Evolutionary conservation across 2,888 invertebrate species (phyloP).

Genomic region (Eristalinus sepulchralis): DNA sequence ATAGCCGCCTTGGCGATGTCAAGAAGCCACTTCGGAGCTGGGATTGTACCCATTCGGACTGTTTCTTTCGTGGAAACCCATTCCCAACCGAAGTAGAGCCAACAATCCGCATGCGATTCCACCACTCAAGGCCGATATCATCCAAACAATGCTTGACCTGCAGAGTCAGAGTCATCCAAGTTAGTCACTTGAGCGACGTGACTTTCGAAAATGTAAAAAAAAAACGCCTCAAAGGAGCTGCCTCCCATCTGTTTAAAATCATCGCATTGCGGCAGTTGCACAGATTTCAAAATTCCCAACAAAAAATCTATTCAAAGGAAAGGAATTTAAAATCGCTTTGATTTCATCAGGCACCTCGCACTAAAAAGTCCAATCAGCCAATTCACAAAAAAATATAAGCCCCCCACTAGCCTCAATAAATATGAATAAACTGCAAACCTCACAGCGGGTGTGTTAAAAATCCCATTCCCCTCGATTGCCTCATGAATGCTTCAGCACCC

Average conservation of each 20-base stretch:
- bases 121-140: too few species aligned
- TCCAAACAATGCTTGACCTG: too few species aligned
- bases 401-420: neutral
- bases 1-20: too few species aligned
- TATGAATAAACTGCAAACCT: neutral
- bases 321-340: neutral
- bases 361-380: neutral
- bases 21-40: too few species aligned
- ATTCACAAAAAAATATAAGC: neutral
- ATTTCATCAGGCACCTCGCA: neutral
- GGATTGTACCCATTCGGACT: too few species aligned
- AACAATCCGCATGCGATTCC: too few species aligned
- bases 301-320: neutral
- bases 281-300: neutral
- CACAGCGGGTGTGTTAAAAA: neutral
- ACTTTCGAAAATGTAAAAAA: too few species aligned
- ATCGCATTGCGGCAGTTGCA: neutral
- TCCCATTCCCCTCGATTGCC: neutral
- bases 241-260: neutral
- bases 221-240: too few species aligned
- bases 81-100: too few species aligned
- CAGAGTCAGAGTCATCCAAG: too few species aligned
- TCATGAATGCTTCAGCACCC: neutral
- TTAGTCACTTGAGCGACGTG: too few species aligned
- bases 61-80: too few species aligned